Percentiles rank a stretch among this genome's conserved stretches.
Evolutionary conservation across 1,140 invertebrate species (phyloP).

Genomic region (Gerris buenoi): DNA sequence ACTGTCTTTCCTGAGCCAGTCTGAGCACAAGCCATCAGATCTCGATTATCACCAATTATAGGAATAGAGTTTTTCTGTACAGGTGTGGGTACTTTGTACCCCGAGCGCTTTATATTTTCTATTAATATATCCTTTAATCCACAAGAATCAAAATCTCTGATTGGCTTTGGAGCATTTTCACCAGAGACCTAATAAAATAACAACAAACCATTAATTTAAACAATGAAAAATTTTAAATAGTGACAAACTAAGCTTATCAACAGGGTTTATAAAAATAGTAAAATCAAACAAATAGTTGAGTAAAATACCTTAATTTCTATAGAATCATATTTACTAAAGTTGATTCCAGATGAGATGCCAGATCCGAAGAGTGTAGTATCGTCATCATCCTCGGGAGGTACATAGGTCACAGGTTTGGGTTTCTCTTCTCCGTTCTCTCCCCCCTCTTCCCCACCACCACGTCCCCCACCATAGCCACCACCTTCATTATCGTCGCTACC

Average conservation of each 20-base stretch:
- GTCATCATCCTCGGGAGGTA: constrained; percentile 59
- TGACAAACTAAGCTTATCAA: background rate
- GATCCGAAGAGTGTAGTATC: constrained; percentile 54
- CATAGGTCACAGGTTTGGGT: constrained; percentile 49
- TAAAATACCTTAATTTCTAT: constrained; percentile 57
- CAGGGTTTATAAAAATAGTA: background rate
- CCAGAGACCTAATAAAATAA: constrained; percentile 39
- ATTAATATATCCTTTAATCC: constrained; percentile 48
- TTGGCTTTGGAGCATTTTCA: constrained; percentile 43
- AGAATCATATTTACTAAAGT: constrained; percentile 73
- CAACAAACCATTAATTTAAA: background rate
- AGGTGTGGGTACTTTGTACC: constrained; percentile 78
- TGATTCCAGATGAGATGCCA: constrained; percentile 62
- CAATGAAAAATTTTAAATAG: background rate
- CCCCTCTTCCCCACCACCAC: background rate
- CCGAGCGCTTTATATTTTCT: constrained; percentile 62
- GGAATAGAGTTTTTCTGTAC: constrained; percentile 86
- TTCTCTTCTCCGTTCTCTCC: constrained; percentile 18
- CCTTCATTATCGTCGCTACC: too few species aligned
- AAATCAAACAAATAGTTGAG: background rate
- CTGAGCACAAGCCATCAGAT: constrained; percentile 94
- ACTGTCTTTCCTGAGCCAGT: constrained; percentile 93
- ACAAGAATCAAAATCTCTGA: constrained; percentile 53
- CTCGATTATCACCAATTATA: constrained; percentile 56
- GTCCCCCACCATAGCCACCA: background rate